Evolutionary conservation across 2,113 vertebrate genomes (phyloP).

Genomic region (Melanotaenia duboulayi): DNA sequence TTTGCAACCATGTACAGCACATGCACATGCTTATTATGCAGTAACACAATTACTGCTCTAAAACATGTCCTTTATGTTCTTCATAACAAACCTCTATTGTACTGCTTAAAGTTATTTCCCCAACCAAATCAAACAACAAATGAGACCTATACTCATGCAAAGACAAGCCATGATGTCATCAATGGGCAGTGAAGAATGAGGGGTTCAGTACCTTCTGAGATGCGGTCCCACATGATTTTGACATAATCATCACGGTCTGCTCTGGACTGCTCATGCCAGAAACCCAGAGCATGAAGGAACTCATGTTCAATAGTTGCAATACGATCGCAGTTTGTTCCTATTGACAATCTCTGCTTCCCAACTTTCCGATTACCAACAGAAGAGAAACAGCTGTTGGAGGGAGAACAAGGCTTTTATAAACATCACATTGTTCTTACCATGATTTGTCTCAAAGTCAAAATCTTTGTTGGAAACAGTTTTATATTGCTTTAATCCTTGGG

Average conservation of each 20-base stretch:
- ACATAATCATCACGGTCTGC: constrained; percentile 91
- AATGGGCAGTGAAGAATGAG: not conserved
- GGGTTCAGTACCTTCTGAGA: constrained; percentile 81
- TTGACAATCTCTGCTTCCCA: constrained; percentile 88
- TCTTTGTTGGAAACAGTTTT: not conserved
- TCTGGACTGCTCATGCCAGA: constrained; percentile 95
- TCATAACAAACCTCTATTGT: not conserved
- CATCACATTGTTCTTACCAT: not conserved
- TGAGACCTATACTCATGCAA: not conserved
- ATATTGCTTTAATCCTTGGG: not conserved
- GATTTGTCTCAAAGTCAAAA: not conserved
- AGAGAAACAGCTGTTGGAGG: constrained; percentile 88
- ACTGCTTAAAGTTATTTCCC: not conserved
- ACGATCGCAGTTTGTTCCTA: constrained; percentile 87
- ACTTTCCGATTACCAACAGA: constrained; percentile 84
- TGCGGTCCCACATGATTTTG: constrained; percentile 87
- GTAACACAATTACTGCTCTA: not conserved
- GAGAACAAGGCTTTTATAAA: constrained; percentile 10
- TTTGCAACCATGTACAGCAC: not conserved
- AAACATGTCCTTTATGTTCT: no score
- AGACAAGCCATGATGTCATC: not conserved
- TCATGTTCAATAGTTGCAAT: constrained; percentile 89
- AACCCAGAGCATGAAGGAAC: constrained; percentile 92
- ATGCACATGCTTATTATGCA: constrained; percentile 17
- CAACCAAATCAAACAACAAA: not conserved